phyloP scores from a whole-genome alignment of 2,113 vertebrate genomes.

The Cercopithecus mona region DNA sequence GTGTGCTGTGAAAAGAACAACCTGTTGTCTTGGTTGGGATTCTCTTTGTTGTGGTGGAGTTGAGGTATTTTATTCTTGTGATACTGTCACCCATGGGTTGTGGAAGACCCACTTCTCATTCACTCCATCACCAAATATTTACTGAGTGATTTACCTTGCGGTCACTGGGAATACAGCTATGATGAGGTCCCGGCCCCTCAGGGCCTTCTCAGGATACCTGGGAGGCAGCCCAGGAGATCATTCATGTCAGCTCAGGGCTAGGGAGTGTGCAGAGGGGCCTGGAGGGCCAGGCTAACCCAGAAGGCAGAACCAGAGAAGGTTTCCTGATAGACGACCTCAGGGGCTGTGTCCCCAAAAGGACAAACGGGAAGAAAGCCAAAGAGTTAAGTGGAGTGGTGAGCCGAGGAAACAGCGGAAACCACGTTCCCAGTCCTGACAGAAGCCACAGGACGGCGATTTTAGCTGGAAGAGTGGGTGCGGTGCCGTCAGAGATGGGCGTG shows the following conservation, averaged over 20 bases:
- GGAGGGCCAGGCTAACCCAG: neutral
- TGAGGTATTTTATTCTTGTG: neutral
- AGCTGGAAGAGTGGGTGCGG: neutral
- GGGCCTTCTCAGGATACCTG: neutral
- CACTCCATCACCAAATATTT: neutral
- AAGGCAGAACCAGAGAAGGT: neutral
- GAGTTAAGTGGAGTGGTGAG: neutral
- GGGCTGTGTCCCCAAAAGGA: neutral
- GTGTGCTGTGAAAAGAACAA: neutral
- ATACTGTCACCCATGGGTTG: neutral
- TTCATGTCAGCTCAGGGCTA: neutral
- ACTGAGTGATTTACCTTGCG: neutral
- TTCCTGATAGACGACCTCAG: neutral
- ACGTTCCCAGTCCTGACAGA: neutral
- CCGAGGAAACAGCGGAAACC: neutral
- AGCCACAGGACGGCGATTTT: neutral
- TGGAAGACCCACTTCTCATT: neutral
- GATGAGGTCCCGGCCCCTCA: neutral
- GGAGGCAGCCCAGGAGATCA: neutral
- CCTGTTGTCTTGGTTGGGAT: neutral
- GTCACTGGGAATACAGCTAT: neutral
- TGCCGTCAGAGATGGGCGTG: neutral
- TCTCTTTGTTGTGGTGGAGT: neutral
- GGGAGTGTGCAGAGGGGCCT: neutral
- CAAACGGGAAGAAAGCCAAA: neutral